Evolutionary conservation across 1,140 invertebrate species (phyloP).

Genomic region (Drosophila equinoxialis): DNA sequence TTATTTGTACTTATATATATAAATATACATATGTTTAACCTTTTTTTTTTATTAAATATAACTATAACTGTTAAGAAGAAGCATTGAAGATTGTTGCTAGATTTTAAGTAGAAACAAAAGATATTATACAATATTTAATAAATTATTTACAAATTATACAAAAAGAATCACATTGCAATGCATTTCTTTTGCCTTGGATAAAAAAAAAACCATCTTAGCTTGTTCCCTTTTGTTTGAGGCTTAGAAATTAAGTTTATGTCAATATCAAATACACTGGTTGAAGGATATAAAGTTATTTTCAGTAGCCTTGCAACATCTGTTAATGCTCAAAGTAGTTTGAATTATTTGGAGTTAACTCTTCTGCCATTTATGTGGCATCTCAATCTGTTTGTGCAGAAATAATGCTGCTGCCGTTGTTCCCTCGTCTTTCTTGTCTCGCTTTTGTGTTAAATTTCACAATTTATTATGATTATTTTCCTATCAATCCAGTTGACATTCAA

Average conservation of each 20-base stretch:
- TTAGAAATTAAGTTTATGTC: no score
- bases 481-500: conserved; percentile 60
- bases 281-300: no score
- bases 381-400: neutral
- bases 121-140: conserved; percentile 43
- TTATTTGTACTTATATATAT: conserved; percentile 40
- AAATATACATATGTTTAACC: neutral
- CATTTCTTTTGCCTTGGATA: neutral
- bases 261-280: no score
- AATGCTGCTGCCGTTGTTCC: neutral
- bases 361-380: neutral
- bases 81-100: conserved; percentile 50
- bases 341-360: neutral
- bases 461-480: conserved; percentile 46
- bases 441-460: conserved; percentile 20
- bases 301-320: no score
- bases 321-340: neutral
- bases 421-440: neutral
- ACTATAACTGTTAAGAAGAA: conserved; percentile 5
- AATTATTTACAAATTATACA: conserved; percentile 53
- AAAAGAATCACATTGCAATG: neutral
- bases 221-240: no score
- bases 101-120: conserved; percentile 59
- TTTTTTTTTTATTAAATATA: conserved; percentile 6
- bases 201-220: no score